These are phyloP conservation scores for Villa cingulata DNA, from an alignment of 2,888 invertebrate species.

Conservation along the genomic window DNA sequence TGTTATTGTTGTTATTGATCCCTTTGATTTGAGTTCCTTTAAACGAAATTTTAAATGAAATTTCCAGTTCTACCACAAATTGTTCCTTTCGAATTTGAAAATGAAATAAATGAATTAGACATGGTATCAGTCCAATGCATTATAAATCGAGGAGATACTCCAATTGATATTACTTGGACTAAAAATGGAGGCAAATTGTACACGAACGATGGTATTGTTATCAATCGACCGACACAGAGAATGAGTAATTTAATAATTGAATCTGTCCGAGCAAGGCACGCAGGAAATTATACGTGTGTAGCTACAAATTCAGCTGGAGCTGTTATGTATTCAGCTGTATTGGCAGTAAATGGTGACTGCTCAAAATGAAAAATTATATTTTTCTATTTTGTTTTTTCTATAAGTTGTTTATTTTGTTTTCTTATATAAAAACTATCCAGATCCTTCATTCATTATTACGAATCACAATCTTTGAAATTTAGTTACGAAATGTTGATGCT, in stretches of 20 bases:
- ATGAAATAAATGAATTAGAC: constrained; percentile 51
- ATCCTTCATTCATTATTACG: no score
- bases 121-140: constrained; percentile 46
- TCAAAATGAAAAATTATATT: not conserved
- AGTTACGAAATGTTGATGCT: no score
- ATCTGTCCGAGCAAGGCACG: constrained; percentile 32
- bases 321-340: constrained; percentile 43
- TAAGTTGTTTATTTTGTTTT: not conserved
- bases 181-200: constrained; percentile 42
- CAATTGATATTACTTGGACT: constrained; percentile 47
- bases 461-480: no score
- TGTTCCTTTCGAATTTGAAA: constrained; percentile 56
- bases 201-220: constrained; percentile 44
- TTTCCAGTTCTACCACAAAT: constrained; percentile 51
- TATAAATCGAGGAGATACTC: constrained; percentile 59
- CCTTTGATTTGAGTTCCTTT: not conserved
- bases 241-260: constrained; percentile 43
- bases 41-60: not conserved
- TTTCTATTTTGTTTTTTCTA: constrained; percentile 10
- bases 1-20: no score
- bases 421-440: no score
- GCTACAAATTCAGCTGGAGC: constrained; percentile 55
- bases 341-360: constrained; percentile 39
- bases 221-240: constrained; percentile 28
- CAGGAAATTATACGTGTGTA: constrained; percentile 57